Percentiles rank a stretch among this genome's conserved stretches.
phyloP scores from a whole-genome alignment of 2,797 vertebrate species.

The Schizothorax lantsangensis region DNA sequence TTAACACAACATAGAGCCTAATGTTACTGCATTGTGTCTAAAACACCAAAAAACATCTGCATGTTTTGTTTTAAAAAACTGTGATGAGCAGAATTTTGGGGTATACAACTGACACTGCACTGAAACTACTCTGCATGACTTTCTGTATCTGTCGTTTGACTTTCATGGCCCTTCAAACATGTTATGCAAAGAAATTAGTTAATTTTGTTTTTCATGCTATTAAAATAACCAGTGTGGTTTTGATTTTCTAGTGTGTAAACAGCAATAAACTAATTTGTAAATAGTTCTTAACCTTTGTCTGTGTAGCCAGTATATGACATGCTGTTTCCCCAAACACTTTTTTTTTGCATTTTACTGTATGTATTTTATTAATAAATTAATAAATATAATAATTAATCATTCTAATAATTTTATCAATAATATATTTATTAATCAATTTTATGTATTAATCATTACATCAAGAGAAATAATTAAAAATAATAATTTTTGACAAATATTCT shows the following conservation, averaged over 20 bases:
- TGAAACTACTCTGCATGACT: background rate
- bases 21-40: background rate
- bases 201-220: background rate
- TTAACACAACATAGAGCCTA: slow-evolving; percentile 25
- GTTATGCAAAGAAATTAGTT: background rate
- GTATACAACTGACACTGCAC: background rate
- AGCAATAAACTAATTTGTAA: background rate
- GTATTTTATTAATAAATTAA: background rate
- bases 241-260: background rate
- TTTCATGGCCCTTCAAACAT: slow-evolving; percentile 1
- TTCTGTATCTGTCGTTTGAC: slow-evolving; percentile 3
- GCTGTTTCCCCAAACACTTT: background rate
- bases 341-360: background rate
- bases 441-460: background rate
- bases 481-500: background rate
- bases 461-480: background rate
- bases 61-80: background rate
- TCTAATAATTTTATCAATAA: background rate
- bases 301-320: background rate
- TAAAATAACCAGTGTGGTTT: background rate
- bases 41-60: background rate
- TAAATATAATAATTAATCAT: background rate
- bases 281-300: background rate
- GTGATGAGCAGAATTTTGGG: background rate
- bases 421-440: background rate